Evolutionary conservation across 2,797 vertebrate species (phyloP).

Genomic region (Psittacula echo): DNA sequence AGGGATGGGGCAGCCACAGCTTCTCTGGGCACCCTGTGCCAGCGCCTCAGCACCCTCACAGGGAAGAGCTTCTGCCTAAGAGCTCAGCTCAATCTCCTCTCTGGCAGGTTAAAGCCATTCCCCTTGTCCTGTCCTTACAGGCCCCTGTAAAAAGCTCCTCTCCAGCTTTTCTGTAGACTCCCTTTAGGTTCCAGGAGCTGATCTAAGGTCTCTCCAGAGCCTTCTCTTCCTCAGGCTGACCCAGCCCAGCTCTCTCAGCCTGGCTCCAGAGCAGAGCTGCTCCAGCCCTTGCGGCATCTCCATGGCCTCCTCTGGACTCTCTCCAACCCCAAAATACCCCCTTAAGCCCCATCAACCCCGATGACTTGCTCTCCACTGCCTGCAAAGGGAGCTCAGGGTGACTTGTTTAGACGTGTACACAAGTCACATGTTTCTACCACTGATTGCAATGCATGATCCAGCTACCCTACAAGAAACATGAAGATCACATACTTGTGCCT

Average conservation of each 20-base stretch:
- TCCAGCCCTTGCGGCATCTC: not conserved
- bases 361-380: not conserved
- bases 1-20: not conserved
- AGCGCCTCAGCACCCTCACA: too few relatives aligned
- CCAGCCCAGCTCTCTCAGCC: not conserved
- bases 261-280: not conserved
- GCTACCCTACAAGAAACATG: accelerated
- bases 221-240: not conserved
- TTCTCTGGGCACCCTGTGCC: too few relatives aligned
- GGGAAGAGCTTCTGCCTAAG: not conserved
- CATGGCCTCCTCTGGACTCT: not conserved
- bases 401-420: not conserved
- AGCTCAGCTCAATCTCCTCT: not conserved
- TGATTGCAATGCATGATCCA: not conserved
- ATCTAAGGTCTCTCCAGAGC: not conserved
- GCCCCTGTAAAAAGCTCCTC: not conserved
- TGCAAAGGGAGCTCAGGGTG: not conserved
- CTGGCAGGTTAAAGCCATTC: not conserved
- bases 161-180: not conserved
- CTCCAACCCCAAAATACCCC: not conserved
- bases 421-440: not conserved
- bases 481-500: not conserved
- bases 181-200: not conserved
- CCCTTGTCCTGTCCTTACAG: not conserved
- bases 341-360: not conserved